Conservation (phyloP, 2,113 vertebrate species). For the Microcebus tavaratra region DNA sequence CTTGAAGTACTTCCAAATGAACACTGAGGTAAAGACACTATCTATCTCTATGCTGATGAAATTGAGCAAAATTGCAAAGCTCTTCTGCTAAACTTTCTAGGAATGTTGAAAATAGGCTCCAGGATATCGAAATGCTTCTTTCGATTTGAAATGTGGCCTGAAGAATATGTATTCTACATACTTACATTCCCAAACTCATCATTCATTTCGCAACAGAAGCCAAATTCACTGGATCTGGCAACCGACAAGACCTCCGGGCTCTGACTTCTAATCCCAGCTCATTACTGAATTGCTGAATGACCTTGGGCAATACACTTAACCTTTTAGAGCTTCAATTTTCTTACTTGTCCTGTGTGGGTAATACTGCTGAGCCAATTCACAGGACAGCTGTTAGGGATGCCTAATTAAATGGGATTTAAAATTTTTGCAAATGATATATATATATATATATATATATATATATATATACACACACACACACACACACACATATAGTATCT, state of each 20-base stretch:
- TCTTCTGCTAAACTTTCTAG: constrained; percentile 39
- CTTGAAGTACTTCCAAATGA: constrained; percentile 33
- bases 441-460: neutral
- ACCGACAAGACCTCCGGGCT: constrained; percentile 28
- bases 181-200: constrained; percentile 55
- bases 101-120: constrained; percentile 13
- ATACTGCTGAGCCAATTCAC: constrained; percentile 42
- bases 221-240: constrained; percentile 46
- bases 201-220: constrained; percentile 54
- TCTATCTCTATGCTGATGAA: neutral
- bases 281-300: constrained; percentile 59
- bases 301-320: constrained; percentile 66
- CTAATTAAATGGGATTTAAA: constrained; percentile 66
- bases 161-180: constrained; percentile 18
- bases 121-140: constrained; percentile 14
- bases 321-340: constrained; percentile 55
- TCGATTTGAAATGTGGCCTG: constrained; percentile 49
- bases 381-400: constrained; percentile 54
- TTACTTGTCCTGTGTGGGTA: constrained; percentile 51
- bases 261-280: constrained; percentile 57
- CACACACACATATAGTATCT: no score
- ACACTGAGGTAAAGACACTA: neutral
- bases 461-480: no score
- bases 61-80: constrained; percentile 33
- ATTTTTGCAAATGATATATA: neutral